Evolutionary conservation across 2,797 vertebrate species (phyloP).

Genomic region (Nyctalus aviator): DNA sequence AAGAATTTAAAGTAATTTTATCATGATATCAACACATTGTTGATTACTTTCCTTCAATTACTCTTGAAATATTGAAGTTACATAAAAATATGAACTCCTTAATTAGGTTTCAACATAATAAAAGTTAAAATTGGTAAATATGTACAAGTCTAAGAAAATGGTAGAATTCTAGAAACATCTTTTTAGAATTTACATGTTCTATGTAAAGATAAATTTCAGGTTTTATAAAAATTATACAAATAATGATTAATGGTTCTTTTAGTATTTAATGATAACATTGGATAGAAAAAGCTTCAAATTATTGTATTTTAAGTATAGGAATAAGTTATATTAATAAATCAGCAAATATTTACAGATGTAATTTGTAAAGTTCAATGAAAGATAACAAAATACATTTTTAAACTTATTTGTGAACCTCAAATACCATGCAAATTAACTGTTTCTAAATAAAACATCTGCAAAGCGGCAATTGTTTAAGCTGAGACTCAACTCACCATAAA

Average conservation of each 20-base stretch:
- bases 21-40: neutral
- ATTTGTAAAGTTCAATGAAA: neutral
- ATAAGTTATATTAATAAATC: neutral
- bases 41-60: slow-evolving; percentile 21
- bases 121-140: slow-evolving; percentile 16
- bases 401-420: slow-evolving; percentile 24
- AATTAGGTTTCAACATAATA: neutral
- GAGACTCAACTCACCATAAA: neutral
- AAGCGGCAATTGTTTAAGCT: slow-evolving; percentile 13
- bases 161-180: neutral
- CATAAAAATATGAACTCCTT: neutral
- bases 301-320: slow-evolving; percentile 26
- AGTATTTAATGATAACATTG: slow-evolving; percentile 7
- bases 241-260: neutral
- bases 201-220: neutral
- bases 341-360: neutral
- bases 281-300: neutral
- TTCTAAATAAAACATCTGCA: slow-evolving; percentile 24
- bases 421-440: neutral
- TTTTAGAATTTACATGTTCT: slow-evolving; percentile 14
- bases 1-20: slow-evolving; percentile 7
- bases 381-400: neutral
- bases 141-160: neutral
- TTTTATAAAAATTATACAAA: slow-evolving; percentile 12
- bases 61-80: slow-evolving; percentile 26